These are phyloP conservation scores for Saccopteryx leptura DNA, from an alignment of 2,113 vertebrate species.

Conservation along the genomic window DNA sequence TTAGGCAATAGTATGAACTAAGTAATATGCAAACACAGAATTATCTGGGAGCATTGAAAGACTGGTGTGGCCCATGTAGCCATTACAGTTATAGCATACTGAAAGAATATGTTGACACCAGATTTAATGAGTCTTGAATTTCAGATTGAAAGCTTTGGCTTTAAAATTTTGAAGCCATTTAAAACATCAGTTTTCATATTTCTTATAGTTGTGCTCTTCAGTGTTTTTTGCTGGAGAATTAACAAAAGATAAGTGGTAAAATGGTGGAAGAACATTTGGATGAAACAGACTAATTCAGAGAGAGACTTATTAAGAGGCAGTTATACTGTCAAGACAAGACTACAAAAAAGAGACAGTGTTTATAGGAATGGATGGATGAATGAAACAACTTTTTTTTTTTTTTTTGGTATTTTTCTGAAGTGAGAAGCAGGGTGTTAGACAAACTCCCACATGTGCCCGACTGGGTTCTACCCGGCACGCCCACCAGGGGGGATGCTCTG, in stretches of 20 bases:
- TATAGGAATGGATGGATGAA: constrained; percentile 40
- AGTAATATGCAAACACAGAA: constrained; percentile 4
- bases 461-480: too few relatives aligned
- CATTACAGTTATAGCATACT: not conserved
- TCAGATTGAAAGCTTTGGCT: constrained; percentile 29
- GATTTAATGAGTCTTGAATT: constrained; percentile 14
- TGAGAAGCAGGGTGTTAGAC: too few relatives aligned
- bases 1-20: constrained; percentile 32
- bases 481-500: too few relatives aligned
- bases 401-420: too few relatives aligned
- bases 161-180: constrained; percentile 60
- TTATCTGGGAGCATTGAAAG: constrained; percentile 20
- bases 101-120: not conserved
- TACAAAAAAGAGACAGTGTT: not conserved
- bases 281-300: not conserved
- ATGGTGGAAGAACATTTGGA: not conserved
- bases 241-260: constrained; percentile 24
- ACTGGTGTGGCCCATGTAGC: not conserved
- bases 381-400: not conserved
- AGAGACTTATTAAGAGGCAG: not conserved
- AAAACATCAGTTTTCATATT: constrained; percentile 7
- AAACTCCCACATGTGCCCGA: too few relatives aligned
- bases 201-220: not conserved
- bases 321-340: constrained; percentile 40
- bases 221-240: not conserved